These are phyloP conservation scores for Aradus depressus DNA, from an alignment of 2,888 invertebrate genomes.

Conservation along the genomic window DNA sequence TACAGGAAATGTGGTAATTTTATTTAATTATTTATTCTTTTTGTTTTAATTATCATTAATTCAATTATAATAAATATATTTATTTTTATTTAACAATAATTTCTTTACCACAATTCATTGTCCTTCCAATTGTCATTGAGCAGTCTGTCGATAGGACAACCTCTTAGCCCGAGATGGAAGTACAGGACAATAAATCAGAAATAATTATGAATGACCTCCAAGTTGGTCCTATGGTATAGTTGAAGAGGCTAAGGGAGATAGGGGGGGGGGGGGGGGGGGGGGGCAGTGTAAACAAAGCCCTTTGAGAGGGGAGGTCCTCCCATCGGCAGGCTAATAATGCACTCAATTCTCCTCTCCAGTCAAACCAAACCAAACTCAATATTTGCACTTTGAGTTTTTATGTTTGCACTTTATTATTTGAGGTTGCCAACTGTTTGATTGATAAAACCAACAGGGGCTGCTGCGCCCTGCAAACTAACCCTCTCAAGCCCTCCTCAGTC, in stretches of 20 bases:
- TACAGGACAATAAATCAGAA: neutral
- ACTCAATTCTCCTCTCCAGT: neutral
- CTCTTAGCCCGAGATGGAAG: neutral
- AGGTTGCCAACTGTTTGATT: constrained; percentile 23
- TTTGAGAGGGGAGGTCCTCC: neutral
- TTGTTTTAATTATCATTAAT: too few relatives aligned
- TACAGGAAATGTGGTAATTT: too few relatives aligned
- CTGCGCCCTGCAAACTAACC: too few relatives aligned
- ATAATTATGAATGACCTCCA: neutral
- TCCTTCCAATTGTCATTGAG: too few relatives aligned
- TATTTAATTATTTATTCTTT: too few relatives aligned
- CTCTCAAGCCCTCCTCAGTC: too few relatives aligned
- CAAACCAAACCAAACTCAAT: constrained; percentile 18
- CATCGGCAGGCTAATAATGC: too few relatives aligned
- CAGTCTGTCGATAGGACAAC: too few relatives aligned
- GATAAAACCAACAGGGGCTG: constrained; percentile 24
- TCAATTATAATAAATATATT: too few relatives aligned
- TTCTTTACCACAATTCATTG: too few relatives aligned
- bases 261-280: neutral
- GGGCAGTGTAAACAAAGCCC: neutral
- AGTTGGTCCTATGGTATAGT: neutral
- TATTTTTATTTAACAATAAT: too few relatives aligned
- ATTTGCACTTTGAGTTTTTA: constrained; percentile 22
- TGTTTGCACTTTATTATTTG: constrained; percentile 27
- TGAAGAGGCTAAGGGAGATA: neutral